Percentiles rank a stretch among this genome's conserved stretches.
These are phyloP conservation scores for Cataglyphis hispanica DNA, from an alignment of 1,140 invertebrate genomes.

Conservation along the genomic window DNA sequence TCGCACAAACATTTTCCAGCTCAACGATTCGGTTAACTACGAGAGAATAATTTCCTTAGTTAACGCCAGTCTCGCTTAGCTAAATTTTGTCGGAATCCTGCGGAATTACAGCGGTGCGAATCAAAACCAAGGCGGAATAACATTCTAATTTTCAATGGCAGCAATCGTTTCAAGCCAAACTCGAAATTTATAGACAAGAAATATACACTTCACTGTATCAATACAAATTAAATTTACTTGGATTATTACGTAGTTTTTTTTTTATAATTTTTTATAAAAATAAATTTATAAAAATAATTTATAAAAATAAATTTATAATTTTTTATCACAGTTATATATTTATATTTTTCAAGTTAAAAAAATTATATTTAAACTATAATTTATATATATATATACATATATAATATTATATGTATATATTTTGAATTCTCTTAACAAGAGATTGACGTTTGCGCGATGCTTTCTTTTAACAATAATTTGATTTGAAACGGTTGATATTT, in stretches of 20 bases:
- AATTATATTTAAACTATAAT: not conserved
- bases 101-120: not conserved
- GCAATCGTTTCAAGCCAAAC: not conserved
- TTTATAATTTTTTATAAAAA: conserved; percentile 17
- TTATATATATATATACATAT: too few species aligned
- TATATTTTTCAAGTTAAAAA: not conserved
- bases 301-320: too few species aligned
- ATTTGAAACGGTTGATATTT: not conserved
- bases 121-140: not conserved
- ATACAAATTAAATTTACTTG: not conserved
- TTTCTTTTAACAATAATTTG: not conserved
- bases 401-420: not conserved
- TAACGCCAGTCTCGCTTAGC: not conserved
- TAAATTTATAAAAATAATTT: too few species aligned
- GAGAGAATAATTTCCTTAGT: not conserved
- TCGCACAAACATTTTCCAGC: conserved; percentile 8
- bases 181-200: not conserved
- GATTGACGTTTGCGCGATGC: not conserved
- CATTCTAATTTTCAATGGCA: not conserved
- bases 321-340: not conserved
- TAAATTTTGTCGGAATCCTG: conserved; percentile 2
- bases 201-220: not conserved
- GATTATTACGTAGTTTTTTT: not conserved
- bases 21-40: conserved; percentile 2
- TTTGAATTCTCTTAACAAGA: not conserved